A percentile compares a stretch with the other conserved stretches of the same genome.
Conservation (phyloP, 30 jellyfish, hydroid and myxozoan genomes). For the Pelagia noctiluca region DNA sequence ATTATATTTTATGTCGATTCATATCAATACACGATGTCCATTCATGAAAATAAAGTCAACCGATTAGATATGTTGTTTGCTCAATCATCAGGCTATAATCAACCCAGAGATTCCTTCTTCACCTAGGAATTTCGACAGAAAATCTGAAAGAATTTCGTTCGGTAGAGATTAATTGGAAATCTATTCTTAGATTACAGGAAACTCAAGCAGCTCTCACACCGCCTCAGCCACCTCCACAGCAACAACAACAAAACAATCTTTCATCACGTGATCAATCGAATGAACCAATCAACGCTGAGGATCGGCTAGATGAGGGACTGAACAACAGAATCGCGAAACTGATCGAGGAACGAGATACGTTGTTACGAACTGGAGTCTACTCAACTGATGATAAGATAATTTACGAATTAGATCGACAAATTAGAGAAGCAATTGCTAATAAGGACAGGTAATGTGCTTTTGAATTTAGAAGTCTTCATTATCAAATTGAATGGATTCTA, state of each 20-base stretch:
- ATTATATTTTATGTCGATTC: too few relatives aligned
- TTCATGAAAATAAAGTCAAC: too few relatives aligned
- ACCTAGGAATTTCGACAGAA: too few relatives aligned
- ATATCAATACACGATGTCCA: too few relatives aligned
- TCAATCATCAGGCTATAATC: too few relatives aligned
- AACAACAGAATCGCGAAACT: conserved; percentile 86
- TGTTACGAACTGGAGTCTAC: conserved; percentile 96
- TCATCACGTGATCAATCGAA: not conserved
- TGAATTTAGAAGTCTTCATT: too few relatives aligned
- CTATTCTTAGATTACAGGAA: conserved; percentile 9
- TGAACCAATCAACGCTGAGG: conserved; percentile 24
- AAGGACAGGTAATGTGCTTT: conserved; percentile 45
- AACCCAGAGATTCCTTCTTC: too few relatives aligned
- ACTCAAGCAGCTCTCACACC: conserved; percentile 1
- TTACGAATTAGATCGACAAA: conserved; percentile 90
- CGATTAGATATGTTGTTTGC: too few relatives aligned
- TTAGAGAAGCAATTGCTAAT: conserved; percentile 71
- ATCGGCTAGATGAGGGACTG: conserved; percentile 1
- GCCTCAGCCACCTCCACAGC: not conserved
- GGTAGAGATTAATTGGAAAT: not conserved
- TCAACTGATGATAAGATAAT: conserved; percentile 91
- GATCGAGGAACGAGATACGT: conserved; percentile 97
- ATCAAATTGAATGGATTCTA: too few relatives aligned
- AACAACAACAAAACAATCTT: not conserved
- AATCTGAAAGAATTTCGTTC: too few relatives aligned